Evolutionary conservation across 2,113 vertebrate genomes (phyloP).

Genomic region (Dicrurus megarhynchus): DNA sequence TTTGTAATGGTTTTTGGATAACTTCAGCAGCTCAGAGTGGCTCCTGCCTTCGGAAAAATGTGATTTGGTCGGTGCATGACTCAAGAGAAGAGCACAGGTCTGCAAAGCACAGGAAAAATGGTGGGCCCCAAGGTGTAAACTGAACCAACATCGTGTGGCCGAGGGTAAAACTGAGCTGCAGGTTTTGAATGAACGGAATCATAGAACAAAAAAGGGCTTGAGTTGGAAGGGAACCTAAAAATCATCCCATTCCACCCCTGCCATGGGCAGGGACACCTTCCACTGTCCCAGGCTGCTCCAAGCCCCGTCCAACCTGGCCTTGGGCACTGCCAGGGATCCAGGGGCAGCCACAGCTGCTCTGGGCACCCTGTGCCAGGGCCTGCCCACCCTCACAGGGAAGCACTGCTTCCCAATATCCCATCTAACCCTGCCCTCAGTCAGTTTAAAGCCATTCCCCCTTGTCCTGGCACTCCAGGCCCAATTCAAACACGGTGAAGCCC

Average conservation of each 20-base stretch:
- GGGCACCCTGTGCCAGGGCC: neutral
- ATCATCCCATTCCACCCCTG: fast-evolving
- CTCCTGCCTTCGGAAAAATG: neutral
- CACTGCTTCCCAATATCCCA: fast-evolving
- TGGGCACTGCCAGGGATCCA: neutral
- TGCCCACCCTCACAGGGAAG: fast-evolving
- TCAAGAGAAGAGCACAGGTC: neutral
- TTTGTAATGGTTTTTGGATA: neutral
- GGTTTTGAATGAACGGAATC: neutral
- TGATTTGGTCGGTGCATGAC: neutral
- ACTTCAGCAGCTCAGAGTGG: neutral
- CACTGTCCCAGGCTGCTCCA: neutral
- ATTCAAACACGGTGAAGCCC: neutral
- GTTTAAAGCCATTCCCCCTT: neutral
- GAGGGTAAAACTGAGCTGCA: neutral
- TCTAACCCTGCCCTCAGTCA: fast-evolving
- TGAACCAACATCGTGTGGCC: neutral
- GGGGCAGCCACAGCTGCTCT: neutral
- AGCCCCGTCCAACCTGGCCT: neutral
- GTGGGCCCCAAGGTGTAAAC: neutral
- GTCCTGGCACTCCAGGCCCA: neutral
- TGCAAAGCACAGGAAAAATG: neutral
- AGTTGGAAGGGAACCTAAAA: neutral
- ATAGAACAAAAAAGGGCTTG: neutral
- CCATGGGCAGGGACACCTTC: neutral